Evolutionary conservation across 2,797 vertebrate species (phyloP).

Genomic region (Champsocephalus gunnari): DNA sequence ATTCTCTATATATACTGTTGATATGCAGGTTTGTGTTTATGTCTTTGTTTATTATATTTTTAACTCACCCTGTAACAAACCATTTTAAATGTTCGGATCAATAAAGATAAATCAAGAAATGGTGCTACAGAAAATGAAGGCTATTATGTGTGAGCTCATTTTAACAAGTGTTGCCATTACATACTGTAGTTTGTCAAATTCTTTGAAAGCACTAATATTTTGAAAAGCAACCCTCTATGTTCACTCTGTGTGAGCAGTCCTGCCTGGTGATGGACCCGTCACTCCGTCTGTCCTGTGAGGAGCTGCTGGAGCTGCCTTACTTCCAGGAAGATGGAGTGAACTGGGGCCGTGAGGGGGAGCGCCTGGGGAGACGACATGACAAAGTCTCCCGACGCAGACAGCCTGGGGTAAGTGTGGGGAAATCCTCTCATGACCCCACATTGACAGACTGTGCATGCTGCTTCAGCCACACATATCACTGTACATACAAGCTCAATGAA

Average conservation of each 20-base stretch:
- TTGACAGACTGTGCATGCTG: background rate
- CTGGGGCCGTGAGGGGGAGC: slow-evolving; percentile 79
- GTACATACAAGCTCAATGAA: background rate
- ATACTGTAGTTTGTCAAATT: background rate
- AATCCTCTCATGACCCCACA: background rate
- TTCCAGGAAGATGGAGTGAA: slow-evolving; percentile 83
- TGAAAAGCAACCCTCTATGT: background rate
- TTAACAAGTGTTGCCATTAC: background rate
- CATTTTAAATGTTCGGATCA: too few species aligned
- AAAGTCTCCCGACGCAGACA: slow-evolving; percentile 80
- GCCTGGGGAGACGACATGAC: slow-evolving; percentile 78
- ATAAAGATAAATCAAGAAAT: too few species aligned
- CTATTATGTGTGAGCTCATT: too few species aligned
- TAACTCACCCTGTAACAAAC: too few species aligned
- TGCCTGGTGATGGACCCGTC: slow-evolving; percentile 91
- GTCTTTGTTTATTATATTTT: too few species aligned
- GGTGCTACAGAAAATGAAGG: too few species aligned
- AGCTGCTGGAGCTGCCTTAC: slow-evolving; percentile 88
- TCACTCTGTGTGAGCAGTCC: slow-evolving; percentile 70
- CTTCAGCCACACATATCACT: too few species aligned
- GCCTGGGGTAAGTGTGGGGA: slow-evolving; percentile 68
- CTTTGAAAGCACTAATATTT: background rate
- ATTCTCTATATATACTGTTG: too few species aligned
- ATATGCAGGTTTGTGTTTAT: too few species aligned
- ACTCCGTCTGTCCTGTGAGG: slow-evolving; percentile 87